phyloP scores from a whole-genome alignment of 2,888 invertebrate genomes.

The Catonia carolina region DNA sequence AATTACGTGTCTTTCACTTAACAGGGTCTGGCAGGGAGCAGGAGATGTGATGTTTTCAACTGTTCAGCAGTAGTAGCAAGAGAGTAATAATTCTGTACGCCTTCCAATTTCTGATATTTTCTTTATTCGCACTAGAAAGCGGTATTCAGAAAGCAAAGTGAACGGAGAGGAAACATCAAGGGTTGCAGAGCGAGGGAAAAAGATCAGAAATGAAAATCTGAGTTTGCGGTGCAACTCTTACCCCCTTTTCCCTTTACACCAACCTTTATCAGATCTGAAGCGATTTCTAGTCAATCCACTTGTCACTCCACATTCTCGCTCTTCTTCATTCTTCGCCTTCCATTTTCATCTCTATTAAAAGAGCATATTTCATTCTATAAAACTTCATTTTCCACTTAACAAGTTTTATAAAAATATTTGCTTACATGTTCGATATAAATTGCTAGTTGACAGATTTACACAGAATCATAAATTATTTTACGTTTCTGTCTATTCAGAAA shows the following conservation, averaged over 20 bases:
- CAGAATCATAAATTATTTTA: no score
- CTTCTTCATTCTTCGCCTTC: no score
- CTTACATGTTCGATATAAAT: no score
- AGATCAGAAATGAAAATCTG: slow-evolving; percentile 15
- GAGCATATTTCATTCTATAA: no score
- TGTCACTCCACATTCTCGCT: slow-evolving; percentile 6
- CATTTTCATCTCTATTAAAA: no score
- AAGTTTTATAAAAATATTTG: no score
- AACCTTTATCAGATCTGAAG: slow-evolving; percentile 12
- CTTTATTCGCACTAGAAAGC: slow-evolving; percentile 14
- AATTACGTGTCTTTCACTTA: slow-evolving; percentile 10
- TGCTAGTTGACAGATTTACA: no score
- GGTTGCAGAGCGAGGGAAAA: not conserved
- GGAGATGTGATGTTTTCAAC: slow-evolving; percentile 10
- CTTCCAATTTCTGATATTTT: slow-evolving; percentile 20
- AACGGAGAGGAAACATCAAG: not conserved
- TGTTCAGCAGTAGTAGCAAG: not conserved
- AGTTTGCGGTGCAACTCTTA: not conserved
- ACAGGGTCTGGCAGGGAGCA: not conserved
- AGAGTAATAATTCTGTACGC: slow-evolving; percentile 13
- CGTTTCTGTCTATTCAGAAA: no score
- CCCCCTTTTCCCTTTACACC: not conserved
- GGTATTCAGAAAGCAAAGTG: slow-evolving; percentile 9
- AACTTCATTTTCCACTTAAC: no score
- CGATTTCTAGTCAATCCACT: slow-evolving; percentile 12